Evolutionary conservation across 2,113 vertebrate species (phyloP), one percentile per base, ranked within the genome.

Genomic region (Alosa alosa): DNA sequence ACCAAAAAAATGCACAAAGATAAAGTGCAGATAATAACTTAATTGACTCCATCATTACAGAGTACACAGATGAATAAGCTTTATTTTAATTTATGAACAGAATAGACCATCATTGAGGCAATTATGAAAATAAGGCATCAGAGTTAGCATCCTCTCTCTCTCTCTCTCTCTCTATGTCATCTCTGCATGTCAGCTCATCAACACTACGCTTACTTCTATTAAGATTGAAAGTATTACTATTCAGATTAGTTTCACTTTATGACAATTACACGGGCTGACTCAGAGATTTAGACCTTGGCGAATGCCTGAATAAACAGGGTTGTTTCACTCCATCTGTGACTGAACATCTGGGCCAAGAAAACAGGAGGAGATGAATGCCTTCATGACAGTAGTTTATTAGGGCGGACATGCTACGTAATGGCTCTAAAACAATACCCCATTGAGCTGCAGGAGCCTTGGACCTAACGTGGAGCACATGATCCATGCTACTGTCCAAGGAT

Each of bases 401-500:
- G 83, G 81, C 75, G 57, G 84, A 81, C 82, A 81, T 86, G 57
- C 81, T 57, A 81, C 82, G 87, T 84, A 88, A 86, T 49, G 81
- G 55, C 85, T 83, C 86, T 88, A 84, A 78, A 88, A 84, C 86
- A 68, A 83, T 64, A 86, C 50, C 15, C 57, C 72, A 55, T 82
- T 83, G 64, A 86, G 88, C 81, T 49, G 1, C 60, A 57, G 82
- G 57, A 64, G 31, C 81, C 86, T 82, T 84, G 44, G 60, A 81
- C 82, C n/a, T 60, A 87, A 82, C 82, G 39, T 57, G 82, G 86
- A 81, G 84, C 86, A 86, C 57, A 81, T 87, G 55, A 86, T 87
- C 45, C 45, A 87, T 82, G 83, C 72, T 49, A 91, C 83, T 84
- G 84, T 87, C 86, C 88, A 89, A 88, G 55, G 83, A 89, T 88